Evolutionary conservation across 2,797 vertebrate species (phyloP), one percentile per base, ranked within the genome.

Genomic region (Ctenopoma multispine): DNA sequence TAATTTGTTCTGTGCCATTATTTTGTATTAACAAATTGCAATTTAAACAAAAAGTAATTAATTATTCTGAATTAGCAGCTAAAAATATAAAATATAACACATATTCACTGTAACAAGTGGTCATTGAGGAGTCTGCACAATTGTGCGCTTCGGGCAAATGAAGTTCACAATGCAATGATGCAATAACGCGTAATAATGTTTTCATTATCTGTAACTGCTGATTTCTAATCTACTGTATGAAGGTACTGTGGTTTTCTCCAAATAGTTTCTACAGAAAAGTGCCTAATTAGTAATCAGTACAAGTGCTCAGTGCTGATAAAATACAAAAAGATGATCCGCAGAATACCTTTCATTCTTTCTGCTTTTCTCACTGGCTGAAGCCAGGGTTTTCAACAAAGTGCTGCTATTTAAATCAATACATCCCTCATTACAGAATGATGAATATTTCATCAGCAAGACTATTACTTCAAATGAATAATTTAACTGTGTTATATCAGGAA

Each of bases 391-490:
- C 79, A 81, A 87, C 87, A 88, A 90, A 91, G 87, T 78, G 77
- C 87, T 86, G 77, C 89, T 90, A 86, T 93, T 93, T 92, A 92
- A 94, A 93, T 92, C 91, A 92, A 93, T 93, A 91, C 89, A 89
- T 93, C 79, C 91, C 90, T 91, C 90, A 92, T 94, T 93, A 93
- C 82, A 74, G 78, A 74, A 83, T 82, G 77, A 89, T 93, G 88
- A 93, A 93, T 94, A 92, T 93, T 94, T 94, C 87, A 94, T 91
- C 87, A 87, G 83, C 49, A 46, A 86, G 89, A 87, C 89, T 91
- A 92, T 92, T 92, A 93, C 92, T 93, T 92, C 86, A 91, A 87
- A 91, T 94, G 89, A 94, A 94, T 93, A 92, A 93, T 93, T 92
- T 83, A 94, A 78, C 78, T 88, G 62, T 87, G 86, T 93, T 93